Base-by-base conservation (phyloP, 2,113 vertebrate genomes). In the Artemisiospiza belli region DNA sequence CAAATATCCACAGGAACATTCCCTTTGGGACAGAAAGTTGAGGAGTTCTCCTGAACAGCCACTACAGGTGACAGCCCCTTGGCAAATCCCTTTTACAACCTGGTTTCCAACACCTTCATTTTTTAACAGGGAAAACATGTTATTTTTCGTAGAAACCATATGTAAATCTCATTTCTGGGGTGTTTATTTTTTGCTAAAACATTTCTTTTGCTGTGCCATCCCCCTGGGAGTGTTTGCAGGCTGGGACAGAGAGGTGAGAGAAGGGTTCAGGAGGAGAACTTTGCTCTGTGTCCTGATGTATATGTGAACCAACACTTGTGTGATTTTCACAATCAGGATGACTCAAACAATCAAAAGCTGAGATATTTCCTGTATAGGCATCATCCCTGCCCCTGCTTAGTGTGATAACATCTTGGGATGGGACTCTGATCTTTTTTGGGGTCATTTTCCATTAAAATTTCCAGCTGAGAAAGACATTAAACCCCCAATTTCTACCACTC, bases 81-180 rank as follows among this genome's bases (percentile, higher is more conserved):
- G 66, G 30, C 61, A 91, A 70, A 59, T n/a, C 73, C 51, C n/a
- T 75, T 89, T 82, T 21, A 64, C 35, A 64, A 68, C n/a, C 49
- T 21, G 1, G 2, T 73, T 85, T 91, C 73, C 61, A 81, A 58
- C 30, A 44, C 20, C 17, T 83, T 70, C 68, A 2, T 92, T 87
- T 95, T 72, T 79, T 87, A 69, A 68, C 41, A 68, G 24, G 73
- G 28, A 76, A 91, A 91, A 82, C n/a, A 89, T 80, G 85, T 22
- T 90, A 4, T 66, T 93, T 93, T 85, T 73, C 70, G 74, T 63
- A 83, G 58, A 79, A 79, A 85, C 63, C 58, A 76, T 21, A 59
- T 9, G 55, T 24, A 83, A 76, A 76, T 82, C 70, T 73, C 33
- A 35, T 90, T 93, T 81, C 24, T 82, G 16, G 52, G 27, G 12